These are phyloP conservation scores for Cassiopea andromeda DNA, from an alignment of 30 jellyfish, hydroid and myxozoan genomes.

Conservation along the genomic window DNA sequence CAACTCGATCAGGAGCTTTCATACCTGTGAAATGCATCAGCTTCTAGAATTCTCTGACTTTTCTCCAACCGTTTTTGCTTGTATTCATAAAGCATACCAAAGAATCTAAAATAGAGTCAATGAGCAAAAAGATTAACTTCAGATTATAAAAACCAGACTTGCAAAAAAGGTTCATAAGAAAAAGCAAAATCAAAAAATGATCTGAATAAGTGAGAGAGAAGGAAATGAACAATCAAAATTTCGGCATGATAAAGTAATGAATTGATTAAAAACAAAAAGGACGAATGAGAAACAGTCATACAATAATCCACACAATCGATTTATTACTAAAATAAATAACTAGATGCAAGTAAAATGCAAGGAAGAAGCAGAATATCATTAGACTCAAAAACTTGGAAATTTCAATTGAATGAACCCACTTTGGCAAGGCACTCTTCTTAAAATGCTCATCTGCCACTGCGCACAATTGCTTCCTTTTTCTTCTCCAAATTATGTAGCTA, in stretches of 20 bases:
- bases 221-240: too few species aligned
- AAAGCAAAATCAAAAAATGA: too few species aligned
- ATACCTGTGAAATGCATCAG: conserved; percentile 53
- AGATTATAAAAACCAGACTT: not conserved
- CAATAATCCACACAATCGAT: too few species aligned
- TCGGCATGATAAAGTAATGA: too few species aligned
- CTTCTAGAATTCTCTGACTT: conserved; percentile 18
- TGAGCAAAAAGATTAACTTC: not conserved
- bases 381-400: not conserved
- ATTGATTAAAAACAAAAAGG: too few species aligned
- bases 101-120: conserved; percentile 6
- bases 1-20: not conserved
- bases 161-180: too few species aligned
- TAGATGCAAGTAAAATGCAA: too few species aligned
- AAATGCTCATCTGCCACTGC: conserved; percentile 42
- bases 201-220: too few species aligned
- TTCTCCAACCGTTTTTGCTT: conserved; percentile 18
- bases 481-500: conserved; percentile 27
- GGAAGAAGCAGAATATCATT: not conserved
- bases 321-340: too few species aligned
- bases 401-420: conserved; percentile 10
- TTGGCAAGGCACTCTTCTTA: conserved; percentile 40
- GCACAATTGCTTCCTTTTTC: conserved; percentile 27
- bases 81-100: not conserved
- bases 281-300: too few species aligned